Conservation (phyloP, 2,888 invertebrate species). For the Limnephilus rhombicus region DNA sequence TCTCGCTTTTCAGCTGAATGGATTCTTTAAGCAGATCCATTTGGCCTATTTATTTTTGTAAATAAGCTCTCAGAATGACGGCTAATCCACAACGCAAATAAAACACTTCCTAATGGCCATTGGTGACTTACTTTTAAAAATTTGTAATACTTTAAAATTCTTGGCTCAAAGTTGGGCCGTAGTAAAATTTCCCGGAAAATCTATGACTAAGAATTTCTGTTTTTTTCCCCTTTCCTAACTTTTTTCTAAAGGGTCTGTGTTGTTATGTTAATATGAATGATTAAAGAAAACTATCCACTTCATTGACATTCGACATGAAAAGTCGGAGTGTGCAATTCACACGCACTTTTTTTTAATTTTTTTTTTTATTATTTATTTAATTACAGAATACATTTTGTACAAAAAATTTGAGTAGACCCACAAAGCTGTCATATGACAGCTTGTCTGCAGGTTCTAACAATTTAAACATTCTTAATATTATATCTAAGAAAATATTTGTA, state of each 20-base stretch:
- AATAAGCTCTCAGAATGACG: not conserved
- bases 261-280: not conserved
- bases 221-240: not conserved
- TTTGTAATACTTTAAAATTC: not conserved
- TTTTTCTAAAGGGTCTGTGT: not conserved
- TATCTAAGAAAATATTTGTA: too few species aligned
- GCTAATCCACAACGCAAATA: not conserved
- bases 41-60: slow-evolving; percentile 12
- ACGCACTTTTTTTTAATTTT: too few species aligned
- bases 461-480: too few species aligned
- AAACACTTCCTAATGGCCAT: not conserved
- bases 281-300: too few species aligned
- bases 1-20: not conserved
- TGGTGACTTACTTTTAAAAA: not conserved
- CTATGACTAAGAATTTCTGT: not conserved
- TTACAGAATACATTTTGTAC: too few species aligned
- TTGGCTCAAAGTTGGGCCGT: not conserved
- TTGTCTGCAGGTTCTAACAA: too few species aligned
- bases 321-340: too few species aligned
- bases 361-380: too few species aligned
- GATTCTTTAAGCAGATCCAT: not conserved
- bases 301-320: too few species aligned
- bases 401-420: too few species aligned
- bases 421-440: too few species aligned
- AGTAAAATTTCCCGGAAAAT: not conserved